phyloP scores from a whole-genome alignment of 2,113 vertebrate genomes.

The Thomomys bottae region DNA sequence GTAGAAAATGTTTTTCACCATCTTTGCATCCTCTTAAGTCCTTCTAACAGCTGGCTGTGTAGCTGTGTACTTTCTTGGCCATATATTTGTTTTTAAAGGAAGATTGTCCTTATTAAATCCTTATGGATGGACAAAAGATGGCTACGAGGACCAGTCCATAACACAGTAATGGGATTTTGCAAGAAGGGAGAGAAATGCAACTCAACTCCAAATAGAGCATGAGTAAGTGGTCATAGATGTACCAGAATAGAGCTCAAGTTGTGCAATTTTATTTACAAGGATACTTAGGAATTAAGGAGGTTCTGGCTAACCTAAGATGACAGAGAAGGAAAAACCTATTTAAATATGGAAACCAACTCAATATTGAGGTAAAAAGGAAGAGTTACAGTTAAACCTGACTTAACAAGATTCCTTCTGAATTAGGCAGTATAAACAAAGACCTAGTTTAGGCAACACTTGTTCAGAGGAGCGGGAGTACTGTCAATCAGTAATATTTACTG shows the following conservation, averaged over 20 bases:
- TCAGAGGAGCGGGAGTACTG: not conserved
- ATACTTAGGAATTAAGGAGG: not conserved
- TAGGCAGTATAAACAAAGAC: not conserved
- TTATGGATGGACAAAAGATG: not conserved
- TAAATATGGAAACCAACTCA: no score
- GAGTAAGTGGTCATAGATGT: not conserved
- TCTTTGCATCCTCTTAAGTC: conserved; percentile 60
- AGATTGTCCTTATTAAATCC: not conserved
- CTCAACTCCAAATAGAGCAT: not conserved
- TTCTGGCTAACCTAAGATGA: not conserved
- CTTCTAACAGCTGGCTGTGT: conserved; percentile 69
- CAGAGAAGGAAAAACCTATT: no score
- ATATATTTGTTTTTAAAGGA: not conserved
- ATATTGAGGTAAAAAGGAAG: no score
- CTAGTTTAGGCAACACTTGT: not conserved
- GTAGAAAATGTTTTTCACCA: conserved; percentile 65
- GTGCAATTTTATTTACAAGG: not conserved
- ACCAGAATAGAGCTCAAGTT: not conserved
- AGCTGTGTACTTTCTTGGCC: conserved; percentile 48
- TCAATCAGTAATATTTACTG: not conserved
- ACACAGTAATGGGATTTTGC: not conserved
- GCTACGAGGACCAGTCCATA: conserved; percentile 11
- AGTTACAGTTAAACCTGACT: no score
- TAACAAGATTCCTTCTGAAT: not conserved
- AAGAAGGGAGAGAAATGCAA: not conserved